Evolutionary conservation across 2,113 vertebrate species (phyloP), one percentile per base, ranked within the genome.

Genomic region (Alexandromys fortis): DNA sequence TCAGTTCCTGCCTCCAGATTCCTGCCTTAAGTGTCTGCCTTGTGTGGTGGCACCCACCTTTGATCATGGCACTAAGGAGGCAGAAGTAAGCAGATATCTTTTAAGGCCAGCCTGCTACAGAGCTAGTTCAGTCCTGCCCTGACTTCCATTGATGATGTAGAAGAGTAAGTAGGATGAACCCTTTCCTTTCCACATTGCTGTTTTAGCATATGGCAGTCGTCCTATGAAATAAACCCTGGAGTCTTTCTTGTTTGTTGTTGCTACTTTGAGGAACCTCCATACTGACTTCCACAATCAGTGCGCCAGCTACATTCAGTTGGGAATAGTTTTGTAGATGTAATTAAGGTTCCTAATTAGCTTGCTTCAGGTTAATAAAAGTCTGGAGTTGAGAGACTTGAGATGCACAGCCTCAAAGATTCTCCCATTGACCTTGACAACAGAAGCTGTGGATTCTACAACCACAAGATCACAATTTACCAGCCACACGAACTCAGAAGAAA

Each of bases 261-360:
- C 22, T 26, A 7, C 22, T 65, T 63, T 65, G 58, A 85, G 26
- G 30, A 86, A 24, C 28, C 45, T 13, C 3, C 42, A 35, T 22
- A 49, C 14, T 67, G n/a, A 85, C 58, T 65, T 12, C 61, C 1
- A 35, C 6, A 79, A 19, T 7, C 42, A 22, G 17, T 49, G 42
- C 5, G 68, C 63, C 2, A 24, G 12, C 42, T 86, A 24, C 28
- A 24, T 67, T 68, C 42, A 24, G 42, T 22, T 86, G 45, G 42
- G 30, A 24, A 33, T 22, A 22, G 28, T 65, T 93, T 89, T 95
- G n/a, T 38, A 85, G 47, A 65, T n/a, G 1, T 47, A 82, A 68
- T 82, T 94, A 77, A 68, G 49, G 21, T 79, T 42, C 67, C 28
- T 81, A 77, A 94, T 94, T 73, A 33, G 26, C 83, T 93, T 21